Percentiles rank a stretch among this genome's conserved stretches.
phyloP scores from a whole-genome alignment of 2,113 vertebrate genomes.

The Bos taurus region DNA sequence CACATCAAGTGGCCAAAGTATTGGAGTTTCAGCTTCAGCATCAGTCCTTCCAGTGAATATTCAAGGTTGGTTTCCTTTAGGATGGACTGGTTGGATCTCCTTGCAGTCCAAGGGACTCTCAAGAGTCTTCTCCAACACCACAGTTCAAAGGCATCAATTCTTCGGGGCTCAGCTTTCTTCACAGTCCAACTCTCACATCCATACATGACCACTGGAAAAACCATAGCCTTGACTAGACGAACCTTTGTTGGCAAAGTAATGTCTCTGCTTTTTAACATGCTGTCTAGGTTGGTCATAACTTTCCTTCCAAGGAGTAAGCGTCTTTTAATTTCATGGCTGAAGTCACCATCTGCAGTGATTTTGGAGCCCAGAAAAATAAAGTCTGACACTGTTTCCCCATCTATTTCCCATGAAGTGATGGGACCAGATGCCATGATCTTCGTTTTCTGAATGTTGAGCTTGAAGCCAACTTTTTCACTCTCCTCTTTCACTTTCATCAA shows the following conservation, averaged over 20 bases:
- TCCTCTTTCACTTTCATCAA: neutral
- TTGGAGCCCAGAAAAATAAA: neutral
- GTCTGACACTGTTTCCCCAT: neutral
- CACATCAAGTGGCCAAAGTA: neutral
- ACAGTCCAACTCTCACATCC: neutral
- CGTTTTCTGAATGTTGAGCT: neutral
- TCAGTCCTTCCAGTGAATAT: neutral
- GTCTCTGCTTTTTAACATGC: neutral
- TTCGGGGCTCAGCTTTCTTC: accelerated
- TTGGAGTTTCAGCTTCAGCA: neutral
- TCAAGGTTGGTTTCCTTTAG: neutral
- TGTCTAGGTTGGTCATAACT: neutral
- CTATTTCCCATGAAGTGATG: neutral
- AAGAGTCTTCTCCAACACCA: neutral
- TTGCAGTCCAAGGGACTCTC: neutral
- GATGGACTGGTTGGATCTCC: neutral
- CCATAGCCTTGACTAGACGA: accelerated
- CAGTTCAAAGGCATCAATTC: neutral
- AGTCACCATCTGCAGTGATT: neutral
- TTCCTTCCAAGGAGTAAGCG: neutral
- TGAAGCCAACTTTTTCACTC: neutral
- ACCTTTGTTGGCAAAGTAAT: neutral
- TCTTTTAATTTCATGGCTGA: neutral
- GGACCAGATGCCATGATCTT: neutral
- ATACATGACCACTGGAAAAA: neutral